Evolutionary conservation across 1,140 invertebrate species (phyloP), one percentile per base, ranked within the genome.

Genomic region (Sinonovacula constricta): DNA sequence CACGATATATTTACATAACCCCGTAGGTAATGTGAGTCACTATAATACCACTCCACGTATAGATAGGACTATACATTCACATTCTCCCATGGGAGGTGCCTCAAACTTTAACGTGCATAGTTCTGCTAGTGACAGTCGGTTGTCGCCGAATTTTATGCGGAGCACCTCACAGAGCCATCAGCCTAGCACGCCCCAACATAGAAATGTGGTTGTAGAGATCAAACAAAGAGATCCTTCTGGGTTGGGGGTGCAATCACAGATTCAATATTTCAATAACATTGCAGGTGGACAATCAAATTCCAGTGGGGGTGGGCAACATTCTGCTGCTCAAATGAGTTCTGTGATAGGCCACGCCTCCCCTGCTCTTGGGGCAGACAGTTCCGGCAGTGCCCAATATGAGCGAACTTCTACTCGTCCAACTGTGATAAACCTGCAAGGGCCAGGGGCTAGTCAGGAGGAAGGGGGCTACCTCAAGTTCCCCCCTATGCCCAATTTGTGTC

Each of bases 401-500:
- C 39, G 36, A 28, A 60, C 39, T 14, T 36, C 65, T 36, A 56
- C 60, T 10, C 66, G 75, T 34, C 75, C 75, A 63, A 70, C 65
- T 69, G 75, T 78, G 67, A 78, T 78, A 70, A 78, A 69, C 36
- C 28, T 78, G 62, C 75, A 68, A 49, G 66, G 57, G 57, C 4
- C 33, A 39, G 54, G 34, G 26, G 31, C 63, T 59, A 59, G 39
- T 68, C 63, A 57, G 28, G 66, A 70, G 12, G 75, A 68, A 63
- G 63, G 62, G 36, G 70, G 70, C 26, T 78, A 63, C 53, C 30
- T 70, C n/a, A 45, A 78, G 39, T 78, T 69, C 59, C 75, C 75
- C 28, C 75, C 66, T 15, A 69, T 78, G 67, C 56, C 66, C 18
- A 60, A 62, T 70, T 57, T 63, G 66, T 78, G 75, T 57, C 75